These are phyloP conservation scores for Progne subis DNA, from an alignment of 2,113 vertebrate species.

Conservation along the genomic window DNA sequence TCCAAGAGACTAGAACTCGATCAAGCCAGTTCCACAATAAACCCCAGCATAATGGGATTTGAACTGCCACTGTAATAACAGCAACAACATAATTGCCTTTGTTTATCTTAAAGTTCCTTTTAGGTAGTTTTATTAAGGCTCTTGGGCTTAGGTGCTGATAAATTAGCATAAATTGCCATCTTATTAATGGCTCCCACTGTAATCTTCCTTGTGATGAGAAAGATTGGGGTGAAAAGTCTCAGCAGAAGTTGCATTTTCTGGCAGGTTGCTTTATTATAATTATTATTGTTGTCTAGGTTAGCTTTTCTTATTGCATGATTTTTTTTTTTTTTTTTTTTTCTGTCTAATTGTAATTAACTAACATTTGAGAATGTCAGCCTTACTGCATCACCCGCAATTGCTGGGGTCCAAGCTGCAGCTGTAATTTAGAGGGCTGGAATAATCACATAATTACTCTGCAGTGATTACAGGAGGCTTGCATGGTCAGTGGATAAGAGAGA, in stretches of 20 bases:
- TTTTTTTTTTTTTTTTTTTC: background rate
- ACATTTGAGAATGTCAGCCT: conserved; percentile 16
- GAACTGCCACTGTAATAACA: background rate
- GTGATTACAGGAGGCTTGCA: conserved; percentile 48
- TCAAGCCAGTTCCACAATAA: background rate
- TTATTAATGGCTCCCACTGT: conserved; percentile 29
- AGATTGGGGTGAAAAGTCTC: conserved; percentile 3
- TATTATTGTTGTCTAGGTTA: background rate
- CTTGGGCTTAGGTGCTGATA: conserved; percentile 9
- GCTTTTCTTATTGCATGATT: background rate
- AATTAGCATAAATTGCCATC: conserved; percentile 39
- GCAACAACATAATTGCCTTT: conserved; percentile 6
- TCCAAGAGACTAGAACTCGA: background rate
- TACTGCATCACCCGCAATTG: conserved; percentile 45
- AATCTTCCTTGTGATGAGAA: conserved; percentile 8
- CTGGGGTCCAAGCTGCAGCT: conserved; percentile 43
- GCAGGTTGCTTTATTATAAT: background rate
- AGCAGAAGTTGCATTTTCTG: background rate
- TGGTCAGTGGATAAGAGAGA: conserved; percentile 61
- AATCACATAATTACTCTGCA: conserved; percentile 67
- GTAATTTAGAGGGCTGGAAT: conserved; percentile 66
- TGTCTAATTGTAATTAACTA: conserved; percentile 47
- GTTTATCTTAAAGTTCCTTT: conserved; percentile 12
- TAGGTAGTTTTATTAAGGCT: conserved; percentile 27
- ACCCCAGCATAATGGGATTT: background rate